phyloP scores from a whole-genome alignment of 53 echinoderm and acorn worm species.

The Echinarachnius parma region DNA sequence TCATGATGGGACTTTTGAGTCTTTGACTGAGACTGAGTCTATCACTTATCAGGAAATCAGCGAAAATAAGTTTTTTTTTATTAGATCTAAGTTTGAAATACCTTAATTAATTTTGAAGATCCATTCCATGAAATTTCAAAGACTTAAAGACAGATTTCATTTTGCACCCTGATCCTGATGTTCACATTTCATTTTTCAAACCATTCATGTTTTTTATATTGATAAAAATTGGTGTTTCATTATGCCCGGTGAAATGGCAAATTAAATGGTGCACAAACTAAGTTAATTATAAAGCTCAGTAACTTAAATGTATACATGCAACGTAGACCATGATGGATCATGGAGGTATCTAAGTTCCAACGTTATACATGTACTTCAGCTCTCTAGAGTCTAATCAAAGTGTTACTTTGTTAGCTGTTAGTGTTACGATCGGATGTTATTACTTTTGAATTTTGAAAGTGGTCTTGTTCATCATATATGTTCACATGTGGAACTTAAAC shows the following conservation, averaged over 20 bases:
- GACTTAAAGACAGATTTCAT: constrained; percentile 4
- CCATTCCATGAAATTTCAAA: constrained; percentile 4
- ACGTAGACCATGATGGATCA: constrained; percentile 4
- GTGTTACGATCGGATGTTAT: too few species aligned
- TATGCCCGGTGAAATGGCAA: neutral
- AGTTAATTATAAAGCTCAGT: constrained; percentile 3
- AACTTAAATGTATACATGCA: constrained; percentile 3
- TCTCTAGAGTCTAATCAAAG: too few species aligned
- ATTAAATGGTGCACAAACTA: constrained; percentile 4
- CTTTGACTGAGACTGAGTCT: too few species aligned
- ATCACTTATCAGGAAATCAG: constrained; percentile 4
- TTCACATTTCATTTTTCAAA: constrained; percentile 3
- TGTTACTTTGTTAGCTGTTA: too few species aligned
- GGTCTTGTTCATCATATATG: too few species aligned
- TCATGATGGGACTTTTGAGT: too few species aligned
- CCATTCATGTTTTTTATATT: neutral
- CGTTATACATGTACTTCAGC: constrained; percentile 4
- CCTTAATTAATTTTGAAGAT: constrained; percentile 3
- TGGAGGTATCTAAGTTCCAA: constrained; percentile 1
- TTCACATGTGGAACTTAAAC: too few species aligned
- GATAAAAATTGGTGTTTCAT: constrained; percentile 3
- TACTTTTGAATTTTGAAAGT: too few species aligned
- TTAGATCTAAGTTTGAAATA: constrained; percentile 3
- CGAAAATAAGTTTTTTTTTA: neutral
- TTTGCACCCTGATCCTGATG: constrained; percentile 4